Evolutionary conservation across 2,797 vertebrate species (phyloP), one percentile per base, ranked within the genome.

Genomic region (Anguilla anguilla): DNA sequence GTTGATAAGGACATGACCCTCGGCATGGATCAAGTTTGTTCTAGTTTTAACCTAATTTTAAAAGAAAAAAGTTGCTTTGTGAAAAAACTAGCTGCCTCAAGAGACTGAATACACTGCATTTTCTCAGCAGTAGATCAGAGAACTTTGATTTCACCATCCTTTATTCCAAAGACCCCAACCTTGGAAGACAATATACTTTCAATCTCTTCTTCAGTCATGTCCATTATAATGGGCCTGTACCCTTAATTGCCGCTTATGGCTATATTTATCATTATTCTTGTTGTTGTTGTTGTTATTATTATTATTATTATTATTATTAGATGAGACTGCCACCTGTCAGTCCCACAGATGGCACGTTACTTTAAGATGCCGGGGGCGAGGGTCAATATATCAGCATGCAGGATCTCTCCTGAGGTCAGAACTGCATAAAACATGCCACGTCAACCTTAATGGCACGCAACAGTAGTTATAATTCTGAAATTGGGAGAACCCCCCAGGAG

Each of bases 291-390:
- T 28, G 5, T 67, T 25, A n/a, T 67, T 25, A 7, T 69, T n/a
- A 2, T 25, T 25, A n/a, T n/a, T n/a, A n/a, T 67, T 67, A 64
- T 25, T 6, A 64, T 64, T 22, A 64, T n/a, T 86, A 17, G 83
- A 86, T 86, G 19, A 74, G 69, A 92, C 92, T 89, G 86, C 90
- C 89, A 69, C 81, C 90, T 31, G 88, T 53, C 88, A 89, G 91
- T 89, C 88, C 91, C 89, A 92, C 93, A 95, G 93, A 94, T 92
- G 92, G 92, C 91, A 86, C 87, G 89, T 89, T 89, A 89, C 91
- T 92, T 91, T 93, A 88, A 51, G 22, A 82, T n/a, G 39, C 79
- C n/a, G 39, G 13, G 46, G 79, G 11, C 9, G 74, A 82, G 0
- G 79, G 85, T 92, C 88, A 93, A 77, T 93, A 91, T 92, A 93